Base-by-base conservation (phyloP, 2,113 vertebrate genomes). In the pig (Sus scrofa) region DNA sequence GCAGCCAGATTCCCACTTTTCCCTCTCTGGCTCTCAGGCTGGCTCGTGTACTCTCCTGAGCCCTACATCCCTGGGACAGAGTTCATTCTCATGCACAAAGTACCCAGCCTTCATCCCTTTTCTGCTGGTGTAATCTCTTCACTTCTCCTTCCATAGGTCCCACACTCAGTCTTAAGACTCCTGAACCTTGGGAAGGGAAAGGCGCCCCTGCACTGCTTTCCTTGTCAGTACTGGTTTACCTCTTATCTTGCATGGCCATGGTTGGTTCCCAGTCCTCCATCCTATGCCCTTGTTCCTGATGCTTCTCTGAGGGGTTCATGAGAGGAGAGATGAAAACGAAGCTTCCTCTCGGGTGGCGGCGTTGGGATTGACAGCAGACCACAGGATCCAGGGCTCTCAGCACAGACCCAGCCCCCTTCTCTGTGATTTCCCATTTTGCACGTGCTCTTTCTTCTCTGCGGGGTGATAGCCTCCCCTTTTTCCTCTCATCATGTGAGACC, bases 61-160 rank as follows among this genome's bases (percentile, higher is more conserved):
- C 65, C 19, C n/a, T 62, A 75, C 19, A 70, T 87, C 50, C 39
- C 34, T 83, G n/a, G 79, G 75, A 86, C 9, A 74, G 56, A 91
- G 16, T 97, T 95, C 70, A 85, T 84, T 86, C 39, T 92, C 37
- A 89, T 20, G 27, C 11, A 70, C 30, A 50, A 54, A 90, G 44
- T 78, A 10, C 9, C 44, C 44, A 81, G 32, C 16, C 3, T 39
- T 96, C 89, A 34, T 74, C 52, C 30, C 37, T 65, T 91, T 91
- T 92, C 88, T 97, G 39, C 52, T 96, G 22, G 56, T 73, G 3
- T 82, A 74, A 14, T 85, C 39, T 85, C 58, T 94, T 95, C 70
- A 94, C 60, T 95, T 63, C 50, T 92, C 56, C 22, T 91, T 89
- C 16, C 20, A 89, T 78, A 78, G 52, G 63, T 58, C 18, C 63